Base-by-base conservation (phyloP, 2,113 vertebrate species). In the Ophthalmolycus amberensis region DNA sequence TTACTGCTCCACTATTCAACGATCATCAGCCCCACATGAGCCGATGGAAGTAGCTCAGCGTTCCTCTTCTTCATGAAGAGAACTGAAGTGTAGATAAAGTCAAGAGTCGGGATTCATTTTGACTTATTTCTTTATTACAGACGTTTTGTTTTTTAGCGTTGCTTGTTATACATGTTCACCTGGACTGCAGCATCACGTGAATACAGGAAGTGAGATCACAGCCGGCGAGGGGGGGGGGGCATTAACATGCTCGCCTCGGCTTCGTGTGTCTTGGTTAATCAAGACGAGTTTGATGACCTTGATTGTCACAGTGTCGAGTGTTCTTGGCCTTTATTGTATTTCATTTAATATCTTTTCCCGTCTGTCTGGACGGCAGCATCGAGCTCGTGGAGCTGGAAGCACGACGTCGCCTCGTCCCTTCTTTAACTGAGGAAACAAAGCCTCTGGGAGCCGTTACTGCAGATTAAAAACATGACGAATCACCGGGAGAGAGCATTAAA, bases 121-220 rank as follows among this genome's bases (percentile, higher is more conserved):
- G 72, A 60, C 58, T 78, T 44, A 46, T 78, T 89, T 88, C 72
- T 93, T 93, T 94, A 94, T 92, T 94, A 90, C 91, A 90, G 91
- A 89, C 54, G 44, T 9, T n/a, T 69, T 69, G 32, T 32, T 32
- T 32, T 63, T 44, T 25, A 58, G 64, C 79, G 75, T 80, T 5
- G 44, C 69, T 87, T 77, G 82, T 88, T 48, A 72, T 90, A 91
- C 84, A 89, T 75, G 60, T 90, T 78, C 42, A 56, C 64, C 77
- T 68, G 71, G 67, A 25, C 81, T 76, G 80, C 72, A 65, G 75
- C 71, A 22, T 40, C 48, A 54, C 54, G 78, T 82, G 75, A 25
- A 71, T 48, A 65, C 72, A 63, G 71, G 58, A 79, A 38, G 78
- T 40, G 70, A 71, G 65, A 50, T 27, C 15, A 58, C 32, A 63